These are phyloP conservation scores for Spisula subtruncata DNA, from an alignment of 2,888 invertebrate species.

Conservation along the genomic window DNA sequence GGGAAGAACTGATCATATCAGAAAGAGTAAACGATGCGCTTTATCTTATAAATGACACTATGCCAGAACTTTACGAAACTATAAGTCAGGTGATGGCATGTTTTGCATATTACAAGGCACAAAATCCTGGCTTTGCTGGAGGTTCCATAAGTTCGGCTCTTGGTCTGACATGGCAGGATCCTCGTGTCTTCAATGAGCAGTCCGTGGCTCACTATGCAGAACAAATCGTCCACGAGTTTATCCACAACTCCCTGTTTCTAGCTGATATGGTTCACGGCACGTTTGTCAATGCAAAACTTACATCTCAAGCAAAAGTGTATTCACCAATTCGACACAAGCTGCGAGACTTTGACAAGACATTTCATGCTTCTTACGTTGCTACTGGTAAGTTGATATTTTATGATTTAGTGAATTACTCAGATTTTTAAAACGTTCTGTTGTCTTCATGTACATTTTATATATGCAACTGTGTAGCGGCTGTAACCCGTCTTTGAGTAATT, in stretches of 20 bases:
- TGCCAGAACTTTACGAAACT: conserved; percentile 34
- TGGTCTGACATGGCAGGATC: conserved; percentile 47
- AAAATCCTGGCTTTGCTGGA: conserved; percentile 37
- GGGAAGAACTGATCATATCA: background rate
- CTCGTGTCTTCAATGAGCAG: conserved; percentile 30
- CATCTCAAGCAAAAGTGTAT: conserved; percentile 36
- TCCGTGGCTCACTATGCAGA: conserved; percentile 46
- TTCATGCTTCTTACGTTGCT: conserved; percentile 46
- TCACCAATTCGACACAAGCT: conserved; percentile 44
- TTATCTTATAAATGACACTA: conserved; percentile 30
- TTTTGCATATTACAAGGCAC: conserved; percentile 45
- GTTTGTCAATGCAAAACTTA: conserved; percentile 6
- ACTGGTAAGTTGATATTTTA: conserved; percentile 41
- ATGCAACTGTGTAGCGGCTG: too few relatives aligned
- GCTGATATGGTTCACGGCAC: conserved; percentile 53
- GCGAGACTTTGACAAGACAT: conserved; percentile 45
- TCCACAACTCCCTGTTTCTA: conserved; percentile 42
- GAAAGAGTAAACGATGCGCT: conserved; percentile 22
- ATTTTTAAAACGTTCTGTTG: too few relatives aligned
- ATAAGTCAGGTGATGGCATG: conserved; percentile 33
- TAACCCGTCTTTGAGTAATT: too few relatives aligned
- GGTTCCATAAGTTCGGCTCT: conserved; percentile 46
- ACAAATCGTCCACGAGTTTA: conserved; percentile 52
- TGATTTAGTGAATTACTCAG: too few relatives aligned
- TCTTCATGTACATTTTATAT: too few relatives aligned